Evolutionary conservation across 2,888 invertebrate species (phyloP).

Genomic region (Chloroclystis v-ata): DNA sequence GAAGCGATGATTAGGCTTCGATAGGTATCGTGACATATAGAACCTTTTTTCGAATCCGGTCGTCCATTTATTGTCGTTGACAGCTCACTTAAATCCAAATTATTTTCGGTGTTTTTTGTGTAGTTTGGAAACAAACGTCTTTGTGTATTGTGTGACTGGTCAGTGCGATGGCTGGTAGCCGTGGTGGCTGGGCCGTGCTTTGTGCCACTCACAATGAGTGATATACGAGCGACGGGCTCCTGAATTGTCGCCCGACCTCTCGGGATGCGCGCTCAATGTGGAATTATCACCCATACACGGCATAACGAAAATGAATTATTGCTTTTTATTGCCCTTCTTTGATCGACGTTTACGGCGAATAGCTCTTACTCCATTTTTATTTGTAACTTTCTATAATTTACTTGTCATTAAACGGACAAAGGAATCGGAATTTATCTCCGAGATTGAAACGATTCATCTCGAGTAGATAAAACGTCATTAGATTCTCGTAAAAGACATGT

Average conservation of each 20-base stretch:
- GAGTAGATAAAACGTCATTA: constrained; percentile 54
- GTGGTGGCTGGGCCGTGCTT: constrained; percentile 65
- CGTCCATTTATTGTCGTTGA: constrained; percentile 57
- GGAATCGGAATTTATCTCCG: constrained; percentile 30
- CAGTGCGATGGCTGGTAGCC: constrained; percentile 59
- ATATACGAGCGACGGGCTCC: constrained; percentile 74
- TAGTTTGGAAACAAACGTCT: constrained; percentile 73
- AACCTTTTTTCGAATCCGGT: constrained; percentile 33
- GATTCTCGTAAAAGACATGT: constrained; percentile 55
- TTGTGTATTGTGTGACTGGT: constrained; percentile 67
- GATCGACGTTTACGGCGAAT: constrained; percentile 48
- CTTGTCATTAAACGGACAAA: constrained; percentile 38
- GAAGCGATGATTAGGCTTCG: constrained; percentile 47
- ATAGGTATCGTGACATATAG: constrained; percentile 31
- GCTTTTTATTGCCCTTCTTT: constrained; percentile 61
- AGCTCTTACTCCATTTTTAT: constrained; percentile 42
- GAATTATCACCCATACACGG: constrained; percentile 75
- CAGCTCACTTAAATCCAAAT: constrained; percentile 61
- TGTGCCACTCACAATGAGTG: constrained; percentile 75
- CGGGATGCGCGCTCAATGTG: constrained; percentile 60
- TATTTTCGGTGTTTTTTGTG: constrained; percentile 65
- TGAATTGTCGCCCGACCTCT: constrained; percentile 67
- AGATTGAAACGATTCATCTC: constrained; percentile 41
- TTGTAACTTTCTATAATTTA: constrained; percentile 28
- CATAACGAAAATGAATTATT: constrained; percentile 77